Base-by-base conservation (phyloP, 2,888 invertebrate species). In the Cantharis rustica region DNA sequence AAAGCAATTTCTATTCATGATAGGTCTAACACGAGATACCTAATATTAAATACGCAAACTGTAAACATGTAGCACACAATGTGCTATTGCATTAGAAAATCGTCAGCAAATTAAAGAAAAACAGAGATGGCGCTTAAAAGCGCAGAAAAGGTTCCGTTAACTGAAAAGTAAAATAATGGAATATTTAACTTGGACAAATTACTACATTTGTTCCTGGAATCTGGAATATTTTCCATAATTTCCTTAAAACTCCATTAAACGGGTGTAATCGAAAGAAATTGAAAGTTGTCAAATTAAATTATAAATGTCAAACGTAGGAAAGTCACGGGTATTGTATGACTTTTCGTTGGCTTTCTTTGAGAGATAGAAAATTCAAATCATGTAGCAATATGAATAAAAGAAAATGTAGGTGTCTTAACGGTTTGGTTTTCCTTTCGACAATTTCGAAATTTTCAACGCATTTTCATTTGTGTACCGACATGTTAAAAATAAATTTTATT, bases 1-100 rank as follows among this genome's bases (percentile, higher is more conserved):
- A 73, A 73, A 76, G 75, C 77, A 78, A 78, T 78, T 71, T 72
- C 77, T 78, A 78, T 78, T 78, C 77, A 78, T 75, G 72, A 75
- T 72, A 75, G 75, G 62, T 71, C 72, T 75, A 69, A 75, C 71
- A 69, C 47, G 68, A 71, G 68, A 66, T 75, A 74, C 47, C 68
- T 68, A 47, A 27, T 62, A 69, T 70, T 74, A 74, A 74, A 71
- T 75, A 61, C 23, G 47, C 73, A 73, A 73, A 15, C 61, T 13
- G 20, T 68, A 20, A 69, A 16, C 15, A 69, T 16, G 23, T 69
- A 47, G 7, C 47, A 47, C 7, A 47, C 47, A 47, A 47, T 47
- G 47, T n/a, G 7, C 13, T 23, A 5, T 13, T 31, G n/a, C 31
- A 31, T 31, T 5, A 47, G 47, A 9, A 47, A 47, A 47, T n/a